Conservation (phyloP, 92 coral and sea anemone genomes). For the Porites divaricata region DNA sequence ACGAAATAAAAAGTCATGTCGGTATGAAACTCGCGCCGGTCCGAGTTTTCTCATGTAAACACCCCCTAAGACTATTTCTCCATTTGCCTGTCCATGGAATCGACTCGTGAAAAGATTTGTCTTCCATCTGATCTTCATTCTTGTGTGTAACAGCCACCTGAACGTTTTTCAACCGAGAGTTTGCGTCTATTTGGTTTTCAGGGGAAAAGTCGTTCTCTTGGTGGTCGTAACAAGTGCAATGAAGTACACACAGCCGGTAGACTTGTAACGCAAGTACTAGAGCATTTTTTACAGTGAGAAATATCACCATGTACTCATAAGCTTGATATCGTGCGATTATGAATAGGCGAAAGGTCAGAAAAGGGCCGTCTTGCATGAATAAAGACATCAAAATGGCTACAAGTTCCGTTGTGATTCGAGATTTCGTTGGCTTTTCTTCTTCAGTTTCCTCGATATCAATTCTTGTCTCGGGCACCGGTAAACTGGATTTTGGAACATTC, state of each 20-base stretch:
- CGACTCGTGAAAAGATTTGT: neutral
- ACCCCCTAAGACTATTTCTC: conserved; percentile 10
- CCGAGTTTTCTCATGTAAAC: too few relatives aligned
- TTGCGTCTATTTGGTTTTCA: conserved; percentile 83
- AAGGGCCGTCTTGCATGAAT: conserved; percentile 95
- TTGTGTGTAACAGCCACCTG: conserved; percentile 92
- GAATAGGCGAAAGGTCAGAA: conserved; percentile 87
- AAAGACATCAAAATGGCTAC: conserved; percentile 81
- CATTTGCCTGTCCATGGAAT: conserved; percentile 23
- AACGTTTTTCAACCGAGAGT: conserved; percentile 83
- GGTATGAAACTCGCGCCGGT: too few relatives aligned
- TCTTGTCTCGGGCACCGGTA: neutral
- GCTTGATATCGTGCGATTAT: conserved; percentile 90
- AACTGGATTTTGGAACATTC: neutral
- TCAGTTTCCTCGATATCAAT: conserved; percentile 2
- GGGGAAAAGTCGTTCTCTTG: conserved; percentile 96
- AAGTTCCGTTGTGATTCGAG: conserved; percentile 87
- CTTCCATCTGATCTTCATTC: conserved; percentile 38
- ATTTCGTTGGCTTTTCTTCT: conserved; percentile 38
- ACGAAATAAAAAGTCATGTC: too few relatives aligned
- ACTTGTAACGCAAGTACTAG: conserved; percentile 86
- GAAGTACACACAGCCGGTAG: conserved; percentile 88
- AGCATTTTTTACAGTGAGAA: conserved; percentile 95
- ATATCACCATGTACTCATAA: conserved; percentile 94
- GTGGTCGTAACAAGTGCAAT: conserved; percentile 94